Evolutionary conservation across 1,140 invertebrate species (phyloP), one percentile per base, ranked within the genome.

Genomic region (Drosophila lowei): DNA sequence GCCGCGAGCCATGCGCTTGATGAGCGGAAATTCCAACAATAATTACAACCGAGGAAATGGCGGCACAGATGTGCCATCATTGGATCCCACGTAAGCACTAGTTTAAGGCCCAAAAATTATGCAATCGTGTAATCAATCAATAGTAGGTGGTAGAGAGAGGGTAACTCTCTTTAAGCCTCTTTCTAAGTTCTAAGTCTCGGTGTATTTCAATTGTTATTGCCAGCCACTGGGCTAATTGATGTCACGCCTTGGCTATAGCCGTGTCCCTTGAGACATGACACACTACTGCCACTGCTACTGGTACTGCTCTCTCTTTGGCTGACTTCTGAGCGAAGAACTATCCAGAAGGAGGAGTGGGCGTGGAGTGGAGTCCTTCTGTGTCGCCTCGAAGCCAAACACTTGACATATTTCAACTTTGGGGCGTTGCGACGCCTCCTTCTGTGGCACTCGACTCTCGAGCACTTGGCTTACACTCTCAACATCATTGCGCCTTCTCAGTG

Each of bases 51-150:
- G 62, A n/a, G 42, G 56, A 9, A 52, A 18, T 11, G 74, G 57
- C 13, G 77, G 62, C 6, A 53, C 74, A 3, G 78, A 79, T 30
- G 49, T 53, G 11, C 75, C 77, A n/a, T 84, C 88, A 8, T 59
- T 85, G 30, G 90, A 91, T 72, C 84, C 90, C 61, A 89, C 72
- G 90, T 91, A 64, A 89, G 83, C 81, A 5, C 18, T 5, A 49
- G 6, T 3, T n/a, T 43, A 38, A 4, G 11, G 11, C 11, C 30
- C 9, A 11, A 11, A 3, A 38, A 13, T 4, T 4, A 13, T 9
- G 8, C 3, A 34, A 38, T n/a, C n/a, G n/a, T n/a, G n/a, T n/a
- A n/a, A n/a, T n/a, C n/a, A n/a, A n/a, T 38, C 34, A 13, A 38
- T 38, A 11, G 11, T 2, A 4, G 34, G 3, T 11, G 11, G 9